These are phyloP conservation scores for Mustela nigripes DNA, from an alignment of 2,113 vertebrate genomes.

Conservation along the genomic window DNA sequence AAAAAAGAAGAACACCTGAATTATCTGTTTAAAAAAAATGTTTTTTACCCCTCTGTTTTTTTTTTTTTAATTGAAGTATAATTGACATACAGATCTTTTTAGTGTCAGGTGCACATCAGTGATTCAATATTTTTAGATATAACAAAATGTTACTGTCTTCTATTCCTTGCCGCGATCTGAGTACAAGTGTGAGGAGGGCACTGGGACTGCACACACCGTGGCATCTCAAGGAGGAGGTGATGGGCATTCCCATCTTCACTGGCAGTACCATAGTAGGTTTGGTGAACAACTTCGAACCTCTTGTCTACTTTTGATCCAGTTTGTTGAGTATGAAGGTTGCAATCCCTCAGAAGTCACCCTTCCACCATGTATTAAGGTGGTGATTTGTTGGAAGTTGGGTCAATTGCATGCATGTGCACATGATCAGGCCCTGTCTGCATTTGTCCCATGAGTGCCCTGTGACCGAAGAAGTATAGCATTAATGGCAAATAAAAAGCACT, in stretches of 20 bases:
- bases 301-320: rapidly evolving
- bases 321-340: not conserved
- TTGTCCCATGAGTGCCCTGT: not conserved
- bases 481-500: not conserved
- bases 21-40: not conserved
- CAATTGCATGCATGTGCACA: not conserved
- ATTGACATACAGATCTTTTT: too few species aligned
- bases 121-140: too few species aligned
- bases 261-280: not conserved
- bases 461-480: not conserved
- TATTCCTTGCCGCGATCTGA: not conserved
- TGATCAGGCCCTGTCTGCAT: not conserved
- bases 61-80: too few species aligned
- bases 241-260: not conserved
- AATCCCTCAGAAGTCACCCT: not conserved
- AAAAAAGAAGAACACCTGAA: not conserved
- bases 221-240: not conserved
- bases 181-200: rapidly evolving
- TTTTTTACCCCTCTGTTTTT: too few species aligned
- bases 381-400: not conserved
- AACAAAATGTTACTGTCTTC: not conserved
- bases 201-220: rapidly evolving
- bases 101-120: too few species aligned
- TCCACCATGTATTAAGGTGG: not conserved
- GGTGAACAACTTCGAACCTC: not conserved